A percentile compares a stretch with the other conserved stretches of the same genome.
Conservation (phyloP, 2,797 vertebrate genomes). For the Scarus forsteni region DNA sequence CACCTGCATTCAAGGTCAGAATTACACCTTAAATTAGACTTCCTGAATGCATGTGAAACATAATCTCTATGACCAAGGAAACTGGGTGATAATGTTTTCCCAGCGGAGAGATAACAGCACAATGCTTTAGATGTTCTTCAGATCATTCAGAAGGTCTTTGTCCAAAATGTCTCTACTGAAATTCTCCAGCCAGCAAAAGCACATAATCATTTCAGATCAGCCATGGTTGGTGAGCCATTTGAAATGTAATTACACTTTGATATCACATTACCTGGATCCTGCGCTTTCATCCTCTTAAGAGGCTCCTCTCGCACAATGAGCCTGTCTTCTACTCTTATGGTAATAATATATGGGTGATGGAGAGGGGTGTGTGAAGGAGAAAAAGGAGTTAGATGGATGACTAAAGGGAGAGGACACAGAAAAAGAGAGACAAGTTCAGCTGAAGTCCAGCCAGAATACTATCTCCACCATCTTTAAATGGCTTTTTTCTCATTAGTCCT, state of each 20-base stretch:
- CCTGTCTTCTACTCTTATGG: slow-evolving; percentile 31
- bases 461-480: slow-evolving; percentile 51
- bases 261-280: slow-evolving; percentile 63
- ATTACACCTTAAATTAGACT: slow-evolving; percentile 47
- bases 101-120: slow-evolving; percentile 36
- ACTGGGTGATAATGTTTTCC: slow-evolving; percentile 37
- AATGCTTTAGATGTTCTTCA: slow-evolving; percentile 44
- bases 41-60: slow-evolving; percentile 44
- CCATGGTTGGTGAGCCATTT: slow-evolving; percentile 54
- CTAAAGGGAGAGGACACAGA: slow-evolving; percentile 6
- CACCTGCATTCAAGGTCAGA: slow-evolving; percentile 62
- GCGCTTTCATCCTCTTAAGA: slow-evolving; percentile 47
- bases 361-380: slow-evolving; percentile 11
- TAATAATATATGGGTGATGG: slow-evolving; percentile 32
- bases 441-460: slow-evolving; percentile 48
- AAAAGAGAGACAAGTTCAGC: slow-evolving; percentile 41
- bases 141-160: slow-evolving; percentile 55
- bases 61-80: slow-evolving; percentile 47
- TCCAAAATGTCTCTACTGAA: slow-evolving; percentile 38
- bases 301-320: slow-evolving; percentile 44
- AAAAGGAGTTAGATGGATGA: slow-evolving; percentile 4
- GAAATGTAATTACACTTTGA: slow-evolving; percentile 67
- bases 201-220: slow-evolving; percentile 49
- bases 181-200: slow-evolving; percentile 35
- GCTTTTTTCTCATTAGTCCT: slow-evolving; percentile 24